Evolutionary conservation across 2,113 vertebrate genomes (phyloP).

Genomic region (Strigops habroptila): DNA sequence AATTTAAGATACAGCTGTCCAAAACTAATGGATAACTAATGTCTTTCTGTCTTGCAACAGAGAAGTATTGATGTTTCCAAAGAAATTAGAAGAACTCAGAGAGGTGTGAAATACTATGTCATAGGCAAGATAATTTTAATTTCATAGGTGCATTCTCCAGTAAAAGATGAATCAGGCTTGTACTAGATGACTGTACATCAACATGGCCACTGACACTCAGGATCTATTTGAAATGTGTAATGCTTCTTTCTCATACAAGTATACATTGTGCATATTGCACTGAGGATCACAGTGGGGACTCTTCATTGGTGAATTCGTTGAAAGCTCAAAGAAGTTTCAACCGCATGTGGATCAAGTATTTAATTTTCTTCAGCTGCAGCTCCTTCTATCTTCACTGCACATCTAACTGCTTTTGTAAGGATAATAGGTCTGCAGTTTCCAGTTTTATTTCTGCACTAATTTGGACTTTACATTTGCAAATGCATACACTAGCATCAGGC

Average conservation of each 20-base stretch:
- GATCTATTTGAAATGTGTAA: background rate
- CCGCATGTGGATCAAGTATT: rapidly evolving
- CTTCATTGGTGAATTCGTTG: background rate
- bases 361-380: background rate
- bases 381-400: background rate
- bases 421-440: background rate
- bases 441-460: background rate
- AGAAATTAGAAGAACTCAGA: background rate
- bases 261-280: background rate
- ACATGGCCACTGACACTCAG: background rate
- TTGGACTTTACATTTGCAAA: background rate
- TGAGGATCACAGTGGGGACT: background rate
- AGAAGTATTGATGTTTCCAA: background rate
- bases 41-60: background rate
- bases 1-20: background rate
- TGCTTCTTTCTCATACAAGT: background rate
- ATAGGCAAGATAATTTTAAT: background rate
- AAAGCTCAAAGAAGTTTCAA: background rate
- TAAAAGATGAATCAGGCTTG: background rate
- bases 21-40: background rate
- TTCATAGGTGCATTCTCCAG: background rate
- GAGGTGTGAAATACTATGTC: background rate
- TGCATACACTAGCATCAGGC: background rate
- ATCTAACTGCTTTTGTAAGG: background rate
- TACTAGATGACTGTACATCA: background rate